Evolutionary conservation across 2,113 vertebrate species (phyloP).

Genomic region (Myotis lucifugus): DNA sequence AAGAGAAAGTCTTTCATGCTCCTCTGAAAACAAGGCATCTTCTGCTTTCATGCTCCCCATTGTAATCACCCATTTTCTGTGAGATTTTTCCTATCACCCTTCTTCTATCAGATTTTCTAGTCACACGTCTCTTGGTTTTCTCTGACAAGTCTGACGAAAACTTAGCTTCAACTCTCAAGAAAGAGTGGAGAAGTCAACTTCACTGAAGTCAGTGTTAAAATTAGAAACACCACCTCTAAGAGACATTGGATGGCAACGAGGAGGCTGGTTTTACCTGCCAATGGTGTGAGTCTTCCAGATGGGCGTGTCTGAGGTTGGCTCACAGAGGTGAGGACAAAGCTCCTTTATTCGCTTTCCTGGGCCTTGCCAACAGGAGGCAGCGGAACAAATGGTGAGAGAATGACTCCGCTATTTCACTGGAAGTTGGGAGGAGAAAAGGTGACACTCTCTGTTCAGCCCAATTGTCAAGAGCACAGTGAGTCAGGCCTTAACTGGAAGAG

Average conservation of each 20-base stretch:
- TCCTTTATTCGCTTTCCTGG: not conserved
- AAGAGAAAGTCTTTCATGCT: not conserved
- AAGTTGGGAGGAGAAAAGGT: not conserved
- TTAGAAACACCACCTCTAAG: not conserved
- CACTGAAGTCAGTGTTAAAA: not conserved
- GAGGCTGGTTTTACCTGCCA: not conserved
- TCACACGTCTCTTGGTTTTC: not conserved
- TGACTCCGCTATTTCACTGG: not conserved
- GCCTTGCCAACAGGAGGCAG: not conserved
- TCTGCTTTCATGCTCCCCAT: not conserved
- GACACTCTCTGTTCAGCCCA: not conserved
- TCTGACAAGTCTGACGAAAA: not conserved
- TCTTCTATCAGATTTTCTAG: not conserved
- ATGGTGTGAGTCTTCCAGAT: not conserved
- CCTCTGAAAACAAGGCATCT: not conserved
- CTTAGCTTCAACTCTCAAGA: not conserved
- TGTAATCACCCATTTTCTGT: not conserved
- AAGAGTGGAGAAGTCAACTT: not conserved
- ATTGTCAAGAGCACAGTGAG: not conserved
- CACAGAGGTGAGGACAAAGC: not conserved
- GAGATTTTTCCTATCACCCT: not conserved
- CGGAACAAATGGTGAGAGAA: not conserved
- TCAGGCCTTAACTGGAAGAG: conserved; percentile 44
- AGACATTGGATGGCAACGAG: not conserved
- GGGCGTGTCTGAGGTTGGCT: not conserved